phyloP scores from a whole-genome alignment of 2,888 invertebrate genomes.

The Acanthoscelides obtectus region DNA sequence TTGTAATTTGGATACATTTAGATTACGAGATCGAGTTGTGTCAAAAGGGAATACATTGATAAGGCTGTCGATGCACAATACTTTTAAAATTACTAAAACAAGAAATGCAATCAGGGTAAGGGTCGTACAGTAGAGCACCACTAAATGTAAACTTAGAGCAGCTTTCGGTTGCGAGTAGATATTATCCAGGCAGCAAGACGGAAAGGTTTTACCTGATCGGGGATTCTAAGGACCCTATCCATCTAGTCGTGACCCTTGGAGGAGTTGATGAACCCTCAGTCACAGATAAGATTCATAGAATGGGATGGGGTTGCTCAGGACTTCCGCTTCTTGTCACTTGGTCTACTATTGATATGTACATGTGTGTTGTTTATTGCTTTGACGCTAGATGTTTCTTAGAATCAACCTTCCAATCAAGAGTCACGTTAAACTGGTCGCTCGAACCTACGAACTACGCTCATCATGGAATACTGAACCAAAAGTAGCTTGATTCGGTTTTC shows the following conservation, averaged over 20 bases:
- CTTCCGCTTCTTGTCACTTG: background rate
- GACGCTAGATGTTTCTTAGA: constrained; percentile 37
- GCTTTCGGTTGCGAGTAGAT: constrained; percentile 42
- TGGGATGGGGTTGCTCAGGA: background rate
- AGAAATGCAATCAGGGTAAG: constrained; percentile 48
- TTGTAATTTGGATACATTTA: background rate
- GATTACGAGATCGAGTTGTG: constrained; percentile 4
- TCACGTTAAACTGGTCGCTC: constrained; percentile 8
- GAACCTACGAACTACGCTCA: background rate
- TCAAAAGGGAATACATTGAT: constrained; percentile 20
- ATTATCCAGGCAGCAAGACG: background rate
- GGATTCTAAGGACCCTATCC: background rate
- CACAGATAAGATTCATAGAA: background rate
- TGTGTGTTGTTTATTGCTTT: constrained; percentile 39
- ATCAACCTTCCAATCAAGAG: constrained; percentile 22
- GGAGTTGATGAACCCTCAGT: background rate
- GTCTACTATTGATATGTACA: constrained; percentile 31
- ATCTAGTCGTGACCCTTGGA: background rate
- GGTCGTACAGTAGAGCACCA: constrained; percentile 46
- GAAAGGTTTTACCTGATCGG: background rate
- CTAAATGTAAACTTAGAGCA: constrained; percentile 39
- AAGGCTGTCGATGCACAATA: constrained; percentile 48
- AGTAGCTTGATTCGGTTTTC: background rate
- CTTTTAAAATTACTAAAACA: constrained; percentile 21
- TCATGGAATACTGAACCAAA: background rate